Evolutionary conservation across 2,888 invertebrate genomes (phyloP).

Genomic region (Pristionchus mayeri): DNA sequence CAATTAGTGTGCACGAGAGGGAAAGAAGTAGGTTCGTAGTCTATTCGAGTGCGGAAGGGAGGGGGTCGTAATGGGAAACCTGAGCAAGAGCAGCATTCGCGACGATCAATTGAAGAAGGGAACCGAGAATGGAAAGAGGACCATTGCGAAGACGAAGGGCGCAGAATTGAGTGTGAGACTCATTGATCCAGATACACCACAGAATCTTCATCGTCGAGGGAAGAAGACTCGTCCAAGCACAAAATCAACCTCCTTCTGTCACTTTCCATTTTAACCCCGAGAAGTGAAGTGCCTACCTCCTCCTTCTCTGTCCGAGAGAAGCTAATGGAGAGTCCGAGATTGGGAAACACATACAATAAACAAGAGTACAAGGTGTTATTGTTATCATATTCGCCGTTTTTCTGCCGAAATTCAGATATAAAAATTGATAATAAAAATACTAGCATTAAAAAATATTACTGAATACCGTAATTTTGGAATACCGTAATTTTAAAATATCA

Average conservation of each 20-base stretch:
- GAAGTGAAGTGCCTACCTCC: conserved; percentile 2
- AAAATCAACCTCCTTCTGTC: conserved; percentile 8
- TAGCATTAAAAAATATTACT: not conserved
- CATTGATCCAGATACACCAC: conserved; percentile 45
- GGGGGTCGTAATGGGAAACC: conserved; percentile 55
- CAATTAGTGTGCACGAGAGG: not conserved
- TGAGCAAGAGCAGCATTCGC: conserved; percentile 68
- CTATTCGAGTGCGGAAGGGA: too few relatives aligned
- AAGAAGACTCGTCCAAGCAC: not conserved
- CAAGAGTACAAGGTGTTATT: not conserved
- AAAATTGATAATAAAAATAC: not conserved
- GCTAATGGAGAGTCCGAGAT: not conserved
- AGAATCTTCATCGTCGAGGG: conserved; percentile 35
- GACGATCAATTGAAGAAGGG: conserved; percentile 66
- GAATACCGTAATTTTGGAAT: not conserved
- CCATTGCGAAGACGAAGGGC: conserved; percentile 45
- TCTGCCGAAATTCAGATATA: not conserved
- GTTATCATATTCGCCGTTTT: not conserved
- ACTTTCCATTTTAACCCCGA: conserved; percentile 18
- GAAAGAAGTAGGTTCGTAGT: too few relatives aligned
- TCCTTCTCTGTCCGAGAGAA: not conserved
- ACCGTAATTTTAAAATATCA: not conserved
- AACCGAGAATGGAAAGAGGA: conserved; percentile 61
- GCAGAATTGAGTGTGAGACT: conserved; percentile 24
- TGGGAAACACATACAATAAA: not conserved